These are phyloP conservation scores for Antheraea yamamai DNA, from an alignment of 2,888 invertebrate genomes.

Conservation along the genomic window DNA sequence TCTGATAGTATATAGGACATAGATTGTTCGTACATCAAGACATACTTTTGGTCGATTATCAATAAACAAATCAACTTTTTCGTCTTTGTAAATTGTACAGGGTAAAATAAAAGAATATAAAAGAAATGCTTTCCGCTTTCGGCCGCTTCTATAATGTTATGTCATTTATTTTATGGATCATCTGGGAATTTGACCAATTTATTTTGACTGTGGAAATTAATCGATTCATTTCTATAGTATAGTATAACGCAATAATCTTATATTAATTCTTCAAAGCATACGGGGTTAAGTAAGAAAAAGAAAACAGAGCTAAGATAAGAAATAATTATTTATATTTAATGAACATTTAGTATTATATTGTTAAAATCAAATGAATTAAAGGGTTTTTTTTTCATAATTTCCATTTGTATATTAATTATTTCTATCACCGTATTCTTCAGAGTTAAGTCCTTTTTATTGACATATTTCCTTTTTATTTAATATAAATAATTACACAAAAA, in stretches of 20 bases:
- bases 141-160: slow-evolving; percentile 10
- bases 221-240: too few relatives aligned
- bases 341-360: too few relatives aligned
- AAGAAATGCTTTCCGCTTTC: not conserved
- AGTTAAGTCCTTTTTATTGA: not conserved
- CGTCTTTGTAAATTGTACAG: slow-evolving; percentile 59
- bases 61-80: slow-evolving; percentile 25
- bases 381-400: too few relatives aligned
- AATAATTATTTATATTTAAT: too few relatives aligned
- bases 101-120: slow-evolving; percentile 59
- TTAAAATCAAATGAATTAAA: too few relatives aligned
- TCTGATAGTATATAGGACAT: not conserved
- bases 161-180: not conserved
- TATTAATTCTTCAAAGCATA: not conserved
- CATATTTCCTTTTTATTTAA: not conserved
- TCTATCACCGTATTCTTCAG: not conserved
- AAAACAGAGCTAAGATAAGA: too few relatives aligned
- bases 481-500: not conserved
- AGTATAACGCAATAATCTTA: too few relatives aligned
- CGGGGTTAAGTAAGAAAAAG: too few relatives aligned
- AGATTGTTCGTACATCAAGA: not conserved
- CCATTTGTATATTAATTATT: not conserved
- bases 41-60: not conserved
- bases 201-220: not conserved
- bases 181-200: not conserved